phyloP scores from a whole-genome alignment of 1,140 invertebrate species.

The Macrobrachium nipponense region DNA sequence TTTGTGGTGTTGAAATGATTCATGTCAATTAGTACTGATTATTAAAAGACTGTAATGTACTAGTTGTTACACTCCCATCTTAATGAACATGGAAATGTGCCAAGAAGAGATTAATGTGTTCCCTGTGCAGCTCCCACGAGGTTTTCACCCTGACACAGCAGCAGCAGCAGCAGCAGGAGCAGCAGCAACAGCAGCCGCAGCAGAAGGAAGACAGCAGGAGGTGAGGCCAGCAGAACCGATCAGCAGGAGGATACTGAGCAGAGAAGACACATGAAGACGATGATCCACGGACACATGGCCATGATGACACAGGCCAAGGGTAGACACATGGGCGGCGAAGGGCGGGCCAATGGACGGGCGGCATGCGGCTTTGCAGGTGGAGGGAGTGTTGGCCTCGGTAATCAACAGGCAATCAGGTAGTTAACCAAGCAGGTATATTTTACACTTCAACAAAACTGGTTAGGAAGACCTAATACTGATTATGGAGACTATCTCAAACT shows the following conservation, averaged over 20 bases:
- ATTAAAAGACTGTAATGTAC: no score
- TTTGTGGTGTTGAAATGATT: no score
- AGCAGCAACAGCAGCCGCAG: conserved; percentile 31
- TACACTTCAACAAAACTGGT: background rate
- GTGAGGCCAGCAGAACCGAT: conserved; percentile 36
- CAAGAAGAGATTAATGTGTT: conserved; percentile 7
- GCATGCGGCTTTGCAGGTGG: conserved; percentile 42
- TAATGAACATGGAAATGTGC: background rate
- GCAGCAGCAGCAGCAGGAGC: conserved; percentile 8
- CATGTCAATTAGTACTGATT: no score
- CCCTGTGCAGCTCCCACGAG: conserved; percentile 17
- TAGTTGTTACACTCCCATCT: no score
- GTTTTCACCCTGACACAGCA: background rate
- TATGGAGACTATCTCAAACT: no score
- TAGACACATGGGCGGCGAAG: conserved; percentile 47
- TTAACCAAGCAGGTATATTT: conserved; percentile 1
- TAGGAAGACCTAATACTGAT: background rate
- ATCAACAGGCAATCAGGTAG: conserved; percentile 30
- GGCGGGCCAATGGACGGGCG: conserved; percentile 36
- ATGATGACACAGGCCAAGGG: conserved; percentile 28
- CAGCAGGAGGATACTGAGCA: conserved; percentile 55
- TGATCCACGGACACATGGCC: conserved; percentile 53
- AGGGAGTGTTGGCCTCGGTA: conserved; percentile 50
- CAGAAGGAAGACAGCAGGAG: conserved; percentile 48
- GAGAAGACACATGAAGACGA: conserved; percentile 49